phyloP scores from a whole-genome alignment of 2,113 vertebrate genomes.

The Megaptera novaeangliae region DNA sequence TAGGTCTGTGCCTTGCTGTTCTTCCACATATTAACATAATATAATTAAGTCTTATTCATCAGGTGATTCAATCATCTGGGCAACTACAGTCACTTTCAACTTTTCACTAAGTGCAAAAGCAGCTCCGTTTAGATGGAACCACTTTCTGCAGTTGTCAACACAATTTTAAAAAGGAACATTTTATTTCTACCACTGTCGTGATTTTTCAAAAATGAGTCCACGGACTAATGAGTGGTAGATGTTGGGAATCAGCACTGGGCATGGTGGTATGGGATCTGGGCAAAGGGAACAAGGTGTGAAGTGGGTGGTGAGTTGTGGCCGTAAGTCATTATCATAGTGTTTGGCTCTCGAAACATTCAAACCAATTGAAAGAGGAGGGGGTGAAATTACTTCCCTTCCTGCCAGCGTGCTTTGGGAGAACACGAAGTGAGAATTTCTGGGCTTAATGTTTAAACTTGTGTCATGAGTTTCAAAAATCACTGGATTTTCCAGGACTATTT shows the following conservation, averaged over 20 bases:
- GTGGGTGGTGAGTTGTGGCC: not conserved
- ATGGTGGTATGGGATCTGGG: not conserved
- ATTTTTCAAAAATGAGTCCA: not conserved
- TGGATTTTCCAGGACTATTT: not conserved
- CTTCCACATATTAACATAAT: slow-evolving; percentile 15
- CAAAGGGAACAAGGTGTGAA: not conserved
- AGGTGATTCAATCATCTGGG: slow-evolving; percentile 43
- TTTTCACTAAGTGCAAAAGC: slow-evolving; percentile 17
- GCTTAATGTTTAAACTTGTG: not conserved
- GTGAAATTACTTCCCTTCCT: not conserved
- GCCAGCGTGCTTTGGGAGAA: not conserved
- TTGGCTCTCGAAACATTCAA: not conserved
- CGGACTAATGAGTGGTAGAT: not conserved
- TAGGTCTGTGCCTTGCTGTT: slow-evolving; percentile 13
- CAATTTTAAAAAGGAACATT: not conserved
- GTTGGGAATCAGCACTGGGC: not conserved
- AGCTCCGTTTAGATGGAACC: not conserved
- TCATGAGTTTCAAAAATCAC: not conserved
- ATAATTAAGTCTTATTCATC: slow-evolving; percentile 44
- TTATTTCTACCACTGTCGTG: not conserved
- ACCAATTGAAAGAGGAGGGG: not conserved
- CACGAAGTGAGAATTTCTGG: not conserved
- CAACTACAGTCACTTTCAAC: slow-evolving; percentile 52
- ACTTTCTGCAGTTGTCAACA: slow-evolving; percentile 28
- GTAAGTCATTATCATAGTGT: not conserved